Base-by-base conservation (phyloP, 2,113 vertebrate genomes). In the Gambusia affinis region DNA sequence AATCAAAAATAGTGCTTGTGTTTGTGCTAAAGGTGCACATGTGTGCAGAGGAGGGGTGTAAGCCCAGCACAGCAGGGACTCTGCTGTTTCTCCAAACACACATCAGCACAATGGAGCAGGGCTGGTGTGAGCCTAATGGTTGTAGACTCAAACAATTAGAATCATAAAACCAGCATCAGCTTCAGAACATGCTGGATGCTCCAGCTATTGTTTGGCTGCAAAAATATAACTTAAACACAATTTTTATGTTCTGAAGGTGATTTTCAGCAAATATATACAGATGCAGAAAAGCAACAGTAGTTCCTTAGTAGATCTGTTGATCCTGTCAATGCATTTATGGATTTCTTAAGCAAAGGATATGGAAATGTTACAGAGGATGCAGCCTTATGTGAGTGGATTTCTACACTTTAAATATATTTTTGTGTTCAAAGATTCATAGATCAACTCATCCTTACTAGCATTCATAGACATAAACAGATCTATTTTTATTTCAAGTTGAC, bases 111-210 rank as follows among this genome's bases (percentile, higher is more conserved):
- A 85, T 74, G 75, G 75, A 80, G 75, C 76, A 73, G 80, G 75
- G 75, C 72, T 66, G 57, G 78, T 72, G 79, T 82, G 86, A 88
- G 80, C 65, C 83, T 87, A 89, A 91, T 88, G 79, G 77, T 81
- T 89, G 83, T 82, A 42, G 85, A 85, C 83, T 81, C 79, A 88
- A 88, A 91, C 82, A 81, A 89, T 88, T 85, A 84, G 72, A 87
- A 84, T 77, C 70, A 81, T 42, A 51, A 80, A 76, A 73, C 64
- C 70, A 51, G 69, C 29, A 64, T 30, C 30, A 8, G 71, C 44
- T 64, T 33, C 39, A 70, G 70, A 28, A 4, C 11, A 35, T 70
- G 60, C 61, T 67, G 60, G 66, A 68, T 65, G 72, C 70, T 81
- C 65, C 70, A 0, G 37, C 31, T 73, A 17, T 39, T 19, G 61